A percentile compares a stretch with the other conserved stretches of the same genome.
Evolutionary conservation across 1,140 invertebrate species (phyloP).

Genomic region (Drosophila miranda): DNA sequence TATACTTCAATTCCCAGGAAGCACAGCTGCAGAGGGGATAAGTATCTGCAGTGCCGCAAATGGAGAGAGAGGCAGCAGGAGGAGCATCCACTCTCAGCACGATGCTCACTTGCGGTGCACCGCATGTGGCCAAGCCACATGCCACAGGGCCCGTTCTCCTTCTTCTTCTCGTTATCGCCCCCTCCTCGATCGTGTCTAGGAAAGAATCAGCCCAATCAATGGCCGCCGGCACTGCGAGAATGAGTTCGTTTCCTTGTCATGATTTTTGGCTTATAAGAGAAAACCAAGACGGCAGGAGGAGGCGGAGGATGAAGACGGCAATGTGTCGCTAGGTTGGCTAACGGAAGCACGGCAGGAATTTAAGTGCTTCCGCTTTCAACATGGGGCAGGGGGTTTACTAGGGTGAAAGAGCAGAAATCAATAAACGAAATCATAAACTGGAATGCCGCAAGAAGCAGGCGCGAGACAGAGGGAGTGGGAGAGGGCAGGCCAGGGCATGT

Average conservation of each 20-base stretch:
- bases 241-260: conserved; percentile 14
- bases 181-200: neutral
- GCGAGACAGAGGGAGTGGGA: conserved; percentile 5
- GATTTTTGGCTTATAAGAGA: conserved; percentile 22
- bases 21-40: too few relatives aligned
- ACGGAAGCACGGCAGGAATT: conserved; percentile 73
- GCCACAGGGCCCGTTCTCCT: too few relatives aligned
- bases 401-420: conserved; percentile 58
- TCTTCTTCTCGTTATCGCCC: neutral
- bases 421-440: conserved; percentile 73
- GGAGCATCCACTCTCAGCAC: conserved; percentile 27
- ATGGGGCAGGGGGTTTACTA: neutral
- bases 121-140: conserved; percentile 21
- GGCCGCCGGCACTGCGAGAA: conserved; percentile 37
- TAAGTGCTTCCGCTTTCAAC: conserved; percentile 71
- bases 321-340: conserved; percentile 41
- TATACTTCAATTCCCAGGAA: too few relatives aligned
- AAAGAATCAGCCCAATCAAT: conserved; percentile 39
- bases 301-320: conserved; percentile 28
- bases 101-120: conserved; percentile 47
- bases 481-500: conserved; percentile 16
- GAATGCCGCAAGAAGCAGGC: conserved; percentile 13
- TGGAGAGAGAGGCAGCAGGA: neutral
- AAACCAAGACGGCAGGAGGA: neutral
- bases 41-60: neutral